Percentiles rank a stretch among this genome's conserved stretches.
These are phyloP conservation scores for Sula dactylatra DNA, from an alignment of 2,113 vertebrate species.

Conservation along the genomic window DNA sequence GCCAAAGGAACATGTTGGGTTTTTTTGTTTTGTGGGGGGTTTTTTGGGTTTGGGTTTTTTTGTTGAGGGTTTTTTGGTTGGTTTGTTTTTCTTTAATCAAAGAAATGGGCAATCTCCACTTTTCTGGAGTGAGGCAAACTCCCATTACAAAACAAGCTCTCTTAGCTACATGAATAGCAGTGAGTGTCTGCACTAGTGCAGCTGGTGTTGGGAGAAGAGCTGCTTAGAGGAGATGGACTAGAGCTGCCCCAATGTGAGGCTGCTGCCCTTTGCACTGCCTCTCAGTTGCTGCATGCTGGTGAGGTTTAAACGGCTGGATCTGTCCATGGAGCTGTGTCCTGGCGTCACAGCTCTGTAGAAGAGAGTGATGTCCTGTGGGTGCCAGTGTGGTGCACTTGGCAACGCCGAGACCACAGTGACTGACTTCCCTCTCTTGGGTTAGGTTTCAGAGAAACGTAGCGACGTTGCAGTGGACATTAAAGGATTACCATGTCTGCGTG, in stretches of 20 bases:
- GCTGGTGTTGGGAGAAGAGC: neutral
- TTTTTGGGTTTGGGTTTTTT: too few species aligned
- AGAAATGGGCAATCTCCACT: neutral
- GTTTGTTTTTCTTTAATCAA: neutral
- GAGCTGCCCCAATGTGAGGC: neutral
- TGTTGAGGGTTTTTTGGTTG: too few species aligned
- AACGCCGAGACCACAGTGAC: neutral
- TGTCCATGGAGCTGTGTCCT: neutral
- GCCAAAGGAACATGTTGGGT: neutral
- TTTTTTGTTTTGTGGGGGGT: neutral
- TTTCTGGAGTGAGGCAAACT: neutral
- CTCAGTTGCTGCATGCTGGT: neutral
- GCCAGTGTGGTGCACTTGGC: rapidly evolving
- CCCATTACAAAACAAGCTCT: neutral
- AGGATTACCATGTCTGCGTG: neutral
- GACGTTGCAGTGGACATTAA: neutral
- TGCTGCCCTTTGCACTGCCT: neutral
- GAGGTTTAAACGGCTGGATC: neutral
- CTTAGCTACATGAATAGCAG: neutral
- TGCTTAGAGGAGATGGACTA: neutral
- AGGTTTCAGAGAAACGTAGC: neutral
- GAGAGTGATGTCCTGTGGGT: neutral
- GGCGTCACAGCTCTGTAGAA: neutral
- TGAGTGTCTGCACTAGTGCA: neutral
- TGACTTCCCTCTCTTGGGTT: neutral